Base-by-base conservation (phyloP, 2,797 vertebrate species). In the Rhodeus uyekii region DNA sequence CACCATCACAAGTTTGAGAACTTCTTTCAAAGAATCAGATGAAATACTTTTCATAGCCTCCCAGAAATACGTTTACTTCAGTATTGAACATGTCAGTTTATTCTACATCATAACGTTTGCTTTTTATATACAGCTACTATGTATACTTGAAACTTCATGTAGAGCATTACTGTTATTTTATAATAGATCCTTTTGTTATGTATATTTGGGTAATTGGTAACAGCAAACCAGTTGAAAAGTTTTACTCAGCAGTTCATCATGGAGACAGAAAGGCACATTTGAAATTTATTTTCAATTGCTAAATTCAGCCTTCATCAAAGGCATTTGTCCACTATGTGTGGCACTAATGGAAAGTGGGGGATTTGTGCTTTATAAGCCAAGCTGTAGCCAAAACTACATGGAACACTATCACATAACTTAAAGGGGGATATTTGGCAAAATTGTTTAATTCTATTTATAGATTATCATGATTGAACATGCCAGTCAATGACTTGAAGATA, bases 131-230 rank as follows among this genome's bases (percentile, higher is more conserved):
- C 7, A 42, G 69, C 27, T 19, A 3, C 36, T n/a, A 78, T 78
- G 24, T 36, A 68, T 22, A 42, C 24, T 22, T 68, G 9, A 55
- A 12, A 13, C 42, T 67, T 48, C 3, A 53, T 38, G 8, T 38
- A 29, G 10, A 55, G 18, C 24, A 22, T 58, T 36, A 9, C 19
- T 79, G 64, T 55, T 16, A 79, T 42, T 69, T 58, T 27, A 29
- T 58, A 79, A 58, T 22, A 14, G 27, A 55, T 79, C 27, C 13
- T n/a, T 69, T 18, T 18, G 63, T 58, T 69, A 58, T 58, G 10
- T 55, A 42, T 14, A 79, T 58, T 79, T 79, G 24, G 50, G 50
- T 60, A 69, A 58, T 58, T 58, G 36, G 38, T 68, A 60, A 79
- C 38, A 79, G 77, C 38, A 44, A 69, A 38, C 8, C 27, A 55